These are phyloP conservation scores for Lates japonicus DNA, from an alignment of 2,797 vertebrate genomes.

Conservation along the genomic window DNA sequence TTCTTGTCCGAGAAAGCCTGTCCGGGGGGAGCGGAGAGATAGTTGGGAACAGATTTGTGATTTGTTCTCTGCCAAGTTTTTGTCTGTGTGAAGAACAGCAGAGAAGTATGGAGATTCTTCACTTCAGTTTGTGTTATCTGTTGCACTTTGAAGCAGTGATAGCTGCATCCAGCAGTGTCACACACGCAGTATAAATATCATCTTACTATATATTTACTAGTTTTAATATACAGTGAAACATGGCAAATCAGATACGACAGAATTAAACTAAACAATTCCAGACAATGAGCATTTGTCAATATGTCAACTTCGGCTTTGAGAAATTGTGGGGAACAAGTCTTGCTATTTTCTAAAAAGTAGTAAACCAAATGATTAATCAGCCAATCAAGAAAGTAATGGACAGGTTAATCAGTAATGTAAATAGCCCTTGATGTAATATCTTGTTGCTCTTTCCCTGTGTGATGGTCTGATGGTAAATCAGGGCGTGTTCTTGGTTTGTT, in stretches of 20 bases:
- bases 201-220: neutral
- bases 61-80: conserved; percentile 52
- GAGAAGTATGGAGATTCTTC: conserved; percentile 21
- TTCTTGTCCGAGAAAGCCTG: conserved; percentile 31
- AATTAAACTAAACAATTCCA: neutral
- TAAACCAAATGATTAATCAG: neutral
- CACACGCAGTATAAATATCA: neutral
- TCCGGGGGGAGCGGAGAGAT: conserved; percentile 27
- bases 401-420: neutral
- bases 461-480: conserved; percentile 26
- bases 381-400: neutral
- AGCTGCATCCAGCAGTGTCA: neutral
- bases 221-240: neutral
- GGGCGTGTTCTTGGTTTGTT: conserved; percentile 43
- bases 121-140: neutral
- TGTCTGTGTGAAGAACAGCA: conserved; percentile 22
- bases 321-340: neutral
- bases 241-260: neutral
- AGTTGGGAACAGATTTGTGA: conserved; percentile 57
- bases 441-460: conserved; percentile 10
- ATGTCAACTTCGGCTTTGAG: neutral
- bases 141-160: conserved; percentile 8
- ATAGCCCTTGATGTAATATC: neutral
- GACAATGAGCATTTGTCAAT: neutral
- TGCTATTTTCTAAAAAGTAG: no score